Evolutionary conservation across 2,113 vertebrate species (phyloP).

Genomic region (Forbesichthys agassizii): DNA sequence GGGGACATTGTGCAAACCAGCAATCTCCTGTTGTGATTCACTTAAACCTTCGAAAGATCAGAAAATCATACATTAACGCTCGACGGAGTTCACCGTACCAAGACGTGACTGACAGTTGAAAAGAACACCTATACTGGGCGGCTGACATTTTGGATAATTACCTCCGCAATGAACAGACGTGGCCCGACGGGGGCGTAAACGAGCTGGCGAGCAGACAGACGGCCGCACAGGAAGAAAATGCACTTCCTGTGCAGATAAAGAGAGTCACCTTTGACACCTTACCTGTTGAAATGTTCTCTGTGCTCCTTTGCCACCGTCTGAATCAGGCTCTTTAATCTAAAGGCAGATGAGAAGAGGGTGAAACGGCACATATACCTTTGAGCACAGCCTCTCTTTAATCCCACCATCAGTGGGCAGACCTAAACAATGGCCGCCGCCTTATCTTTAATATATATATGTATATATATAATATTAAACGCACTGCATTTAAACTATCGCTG

Average conservation of each 20-base stretch:
- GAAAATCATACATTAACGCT: slow-evolving; percentile 48
- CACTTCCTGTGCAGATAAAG: slow-evolving; percentile 40
- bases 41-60: slow-evolving; percentile 7
- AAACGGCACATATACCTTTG: slow-evolving; percentile 32
- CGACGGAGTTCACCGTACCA: slow-evolving; percentile 7
- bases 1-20: slow-evolving; percentile 24
- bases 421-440: slow-evolving; percentile 51
- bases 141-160: slow-evolving; percentile 72
- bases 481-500: slow-evolving; percentile 22
- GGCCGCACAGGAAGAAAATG: neutral
- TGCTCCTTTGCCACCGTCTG: slow-evolving; percentile 91
- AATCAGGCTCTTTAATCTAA: slow-evolving; percentile 90
- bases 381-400: no score
- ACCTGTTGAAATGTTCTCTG: slow-evolving; percentile 92
- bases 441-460: slow-evolving; percentile 32
- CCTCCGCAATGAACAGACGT: slow-evolving; percentile 56
- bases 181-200: slow-evolving; percentile 47
- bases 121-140: slow-evolving; percentile 67
- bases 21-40: slow-evolving; percentile 39
- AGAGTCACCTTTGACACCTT: slow-evolving; percentile 52
- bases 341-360: slow-evolving; percentile 47
- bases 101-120: slow-evolving; percentile 63
- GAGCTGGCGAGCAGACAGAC: slow-evolving; percentile 38
- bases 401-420: slow-evolving; percentile 37
- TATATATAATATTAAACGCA: slow-evolving; percentile 22